These are phyloP conservation scores for Euleptes europaea DNA, from an alignment of 2,113 vertebrate genomes.

Conservation along the genomic window DNA sequence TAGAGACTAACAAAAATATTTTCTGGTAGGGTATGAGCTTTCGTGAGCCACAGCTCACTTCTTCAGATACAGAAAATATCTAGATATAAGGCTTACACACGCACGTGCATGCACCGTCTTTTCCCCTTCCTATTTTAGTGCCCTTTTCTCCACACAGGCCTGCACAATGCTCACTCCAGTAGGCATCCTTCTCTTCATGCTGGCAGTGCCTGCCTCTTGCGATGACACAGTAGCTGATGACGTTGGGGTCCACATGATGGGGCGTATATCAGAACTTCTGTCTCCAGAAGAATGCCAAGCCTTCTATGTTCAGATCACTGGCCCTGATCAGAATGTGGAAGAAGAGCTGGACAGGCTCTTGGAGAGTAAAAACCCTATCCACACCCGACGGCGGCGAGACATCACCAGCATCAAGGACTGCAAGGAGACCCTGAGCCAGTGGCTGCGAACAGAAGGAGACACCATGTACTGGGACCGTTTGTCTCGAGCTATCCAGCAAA, in stretches of 20 bases:
- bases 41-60: no score
- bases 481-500: conserved; percentile 42
- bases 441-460: conserved; percentile 47
- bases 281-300: conserved; percentile 63
- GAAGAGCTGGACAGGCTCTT: conserved; percentile 40
- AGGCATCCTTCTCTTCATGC: not conserved
- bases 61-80: no score
- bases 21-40: no score
- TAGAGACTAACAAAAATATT: no score
- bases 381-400: rapidly evolving
- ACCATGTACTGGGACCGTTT: conserved; percentile 68
- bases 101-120: not conserved
- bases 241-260: conserved; percentile 66
- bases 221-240: conserved; percentile 40
- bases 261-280: conserved; percentile 68
- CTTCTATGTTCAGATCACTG: conserved; percentile 40
- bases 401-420: conserved; percentile 27
- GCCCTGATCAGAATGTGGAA: not conserved
- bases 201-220: rapidly evolving
- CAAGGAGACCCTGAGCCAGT: conserved; percentile 29
- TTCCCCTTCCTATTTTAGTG: not conserved
- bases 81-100: no score
- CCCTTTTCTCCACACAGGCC: not conserved
- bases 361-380: not conserved
- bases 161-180: rapidly evolving